These are phyloP conservation scores for Pantherophis guttatus DNA, from an alignment of 2,113 vertebrate species.

Conservation along the genomic window DNA sequence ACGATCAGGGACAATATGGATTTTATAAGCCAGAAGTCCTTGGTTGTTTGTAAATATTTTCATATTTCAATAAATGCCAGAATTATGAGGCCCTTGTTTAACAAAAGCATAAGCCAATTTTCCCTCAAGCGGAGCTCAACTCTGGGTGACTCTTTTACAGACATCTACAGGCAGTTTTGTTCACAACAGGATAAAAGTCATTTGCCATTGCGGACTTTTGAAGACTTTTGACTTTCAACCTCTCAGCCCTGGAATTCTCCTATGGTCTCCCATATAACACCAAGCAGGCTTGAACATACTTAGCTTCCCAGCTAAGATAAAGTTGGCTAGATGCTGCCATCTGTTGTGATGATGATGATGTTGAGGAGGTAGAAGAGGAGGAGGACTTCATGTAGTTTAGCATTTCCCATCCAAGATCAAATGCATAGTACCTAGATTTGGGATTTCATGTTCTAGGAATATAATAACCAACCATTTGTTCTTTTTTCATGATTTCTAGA, in stretches of 20 bases:
- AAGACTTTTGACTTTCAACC: not conserved
- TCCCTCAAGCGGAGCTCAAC: not conserved
- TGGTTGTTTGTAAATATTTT: not conserved
- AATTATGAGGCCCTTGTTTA: not conserved
- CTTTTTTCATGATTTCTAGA: not conserved
- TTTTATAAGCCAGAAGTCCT: not conserved
- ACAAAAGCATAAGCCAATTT: not conserved
- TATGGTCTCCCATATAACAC: not conserved
- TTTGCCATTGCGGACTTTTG: not conserved
- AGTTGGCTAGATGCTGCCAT: not conserved
- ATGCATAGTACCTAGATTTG: not conserved
- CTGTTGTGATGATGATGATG: not conserved
- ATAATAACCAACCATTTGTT: not conserved
- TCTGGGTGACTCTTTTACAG: not conserved
- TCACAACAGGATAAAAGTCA: not conserved
- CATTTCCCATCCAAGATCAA: not conserved
- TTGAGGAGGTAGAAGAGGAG: accelerated
- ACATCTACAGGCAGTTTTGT: not conserved
- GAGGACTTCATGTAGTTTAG: not conserved
- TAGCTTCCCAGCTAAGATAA: not conserved
- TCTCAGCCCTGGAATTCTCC: not conserved
- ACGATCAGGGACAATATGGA: not conserved
- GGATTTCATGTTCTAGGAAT: not conserved
- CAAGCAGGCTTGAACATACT: not conserved
- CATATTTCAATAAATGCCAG: not conserved